Conservation (phyloP, 1,140 invertebrate species). For the Drosophila orosa region DNA sequence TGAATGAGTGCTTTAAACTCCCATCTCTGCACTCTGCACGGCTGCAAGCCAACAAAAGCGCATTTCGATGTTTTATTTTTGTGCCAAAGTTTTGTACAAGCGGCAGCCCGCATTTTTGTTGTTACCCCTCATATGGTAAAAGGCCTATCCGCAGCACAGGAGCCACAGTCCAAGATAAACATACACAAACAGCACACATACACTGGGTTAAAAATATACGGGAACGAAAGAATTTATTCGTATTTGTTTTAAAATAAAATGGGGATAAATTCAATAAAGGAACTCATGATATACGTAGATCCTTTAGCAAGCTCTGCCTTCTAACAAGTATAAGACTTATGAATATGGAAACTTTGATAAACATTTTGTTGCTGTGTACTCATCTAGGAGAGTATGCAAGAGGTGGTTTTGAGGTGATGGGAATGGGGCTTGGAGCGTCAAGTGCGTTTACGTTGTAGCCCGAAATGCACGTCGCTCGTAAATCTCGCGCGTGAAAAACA, state of each 20-base stretch:
- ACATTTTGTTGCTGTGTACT: background rate
- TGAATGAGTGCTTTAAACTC: constrained; percentile 57
- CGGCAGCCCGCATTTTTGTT: constrained; percentile 75
- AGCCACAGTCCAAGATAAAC: constrained; percentile 69
- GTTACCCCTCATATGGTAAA: constrained; percentile 58
- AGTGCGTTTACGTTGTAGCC: constrained; percentile 72
- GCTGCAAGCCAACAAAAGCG: constrained; percentile 47
- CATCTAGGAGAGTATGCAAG: constrained; percentile 5
- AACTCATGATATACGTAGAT: background rate
- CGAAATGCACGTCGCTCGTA: constrained; percentile 75
- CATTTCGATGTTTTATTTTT: constrained; percentile 62
- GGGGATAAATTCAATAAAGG: background rate
- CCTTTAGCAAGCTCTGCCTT: too few relatives aligned
- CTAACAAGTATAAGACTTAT: too few relatives aligned
- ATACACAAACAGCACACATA: constrained; percentile 42
- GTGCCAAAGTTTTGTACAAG: constrained; percentile 47
- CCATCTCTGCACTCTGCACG: constrained; percentile 8
- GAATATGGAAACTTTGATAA: background rate
- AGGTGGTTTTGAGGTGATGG: constrained; percentile 1
- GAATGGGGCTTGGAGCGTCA: constrained; percentile 34
- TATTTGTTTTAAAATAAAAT: background rate
- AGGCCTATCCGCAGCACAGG: constrained; percentile 57
- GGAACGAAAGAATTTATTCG: background rate
- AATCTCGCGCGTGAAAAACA: constrained; percentile 79
- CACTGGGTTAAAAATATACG: constrained; percentile 2